Base-by-base conservation (phyloP, 2,888 invertebrate genomes). In the Chouioia cunea region DNA sequence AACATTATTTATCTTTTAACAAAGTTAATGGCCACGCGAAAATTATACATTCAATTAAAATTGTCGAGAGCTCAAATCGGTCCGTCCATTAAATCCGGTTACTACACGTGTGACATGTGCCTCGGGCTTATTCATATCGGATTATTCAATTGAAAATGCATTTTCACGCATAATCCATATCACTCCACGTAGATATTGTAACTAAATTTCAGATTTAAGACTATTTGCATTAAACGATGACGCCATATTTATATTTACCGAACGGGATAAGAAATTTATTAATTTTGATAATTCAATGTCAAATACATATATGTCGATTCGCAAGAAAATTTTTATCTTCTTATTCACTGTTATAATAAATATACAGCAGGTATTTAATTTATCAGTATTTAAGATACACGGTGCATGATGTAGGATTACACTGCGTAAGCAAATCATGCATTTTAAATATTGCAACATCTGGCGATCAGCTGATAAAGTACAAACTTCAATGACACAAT, bases 41-140 rank as follows among this genome's bases (percentile, higher is more conserved):
- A 65, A 70, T 65, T 54, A 70, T 56, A 65, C 60, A 64, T 70
- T 70, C 70, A 70, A 70, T 70, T 70, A 59, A 56, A 54, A 48
- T 65, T 18, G 56, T 52, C 54, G 60, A 8, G 48, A 60, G 53
- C n/a, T 60, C 48, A 65, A 64, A 65, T 65, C 58, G 65, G 27
- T 48, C 59, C 60, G 56, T 36, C 53, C 59, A 54, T 70, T 70
- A 59, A 70, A 59, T 65, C 54, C 65, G 58, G 22, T 70, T 54
- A 63, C 23, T 6, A 36, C 36, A 12, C 2, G 36, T 10, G 47
- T 16, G 16, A 65, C 47, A 53, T 43, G 20, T 15, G 43, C 54
- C 3, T 22, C 65, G 16, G 20, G 47, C 6, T 10, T 10, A 36
- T 3, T 2, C 52, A 14, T 48, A 63, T 64, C 58, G 44, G 36